Conservation (phyloP, 2,888 invertebrate genomes). For the Hyppa rectilinea region DNA sequence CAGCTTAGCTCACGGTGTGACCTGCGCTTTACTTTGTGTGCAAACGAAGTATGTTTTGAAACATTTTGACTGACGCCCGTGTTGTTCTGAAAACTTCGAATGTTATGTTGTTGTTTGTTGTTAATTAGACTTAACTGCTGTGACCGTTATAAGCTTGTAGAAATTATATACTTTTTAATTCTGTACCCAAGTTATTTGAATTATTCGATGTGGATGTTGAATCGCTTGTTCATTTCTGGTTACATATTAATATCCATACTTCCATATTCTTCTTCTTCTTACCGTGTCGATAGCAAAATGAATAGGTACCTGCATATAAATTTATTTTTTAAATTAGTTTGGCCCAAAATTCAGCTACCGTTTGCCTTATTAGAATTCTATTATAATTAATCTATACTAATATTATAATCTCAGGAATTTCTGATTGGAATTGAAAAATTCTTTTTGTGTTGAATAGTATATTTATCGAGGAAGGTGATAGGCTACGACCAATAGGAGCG, state of each 20-base stretch:
- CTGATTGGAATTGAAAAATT: too few relatives aligned
- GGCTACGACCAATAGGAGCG: too few relatives aligned
- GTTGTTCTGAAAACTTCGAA: conserved; percentile 21
- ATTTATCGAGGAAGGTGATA: too few relatives aligned
- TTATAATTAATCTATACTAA: too few relatives aligned
- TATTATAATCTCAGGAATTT: too few relatives aligned
- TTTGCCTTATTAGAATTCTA: too few relatives aligned
- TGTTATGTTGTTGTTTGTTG: conserved; percentile 14
- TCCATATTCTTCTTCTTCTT: too few relatives aligned
- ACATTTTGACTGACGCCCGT: conserved; percentile 31
- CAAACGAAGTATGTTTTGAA: conserved; percentile 36
- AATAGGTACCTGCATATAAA: too few relatives aligned
- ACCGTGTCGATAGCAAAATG: too few relatives aligned
- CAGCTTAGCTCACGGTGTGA: neutral
- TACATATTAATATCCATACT: neutral
- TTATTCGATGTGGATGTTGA: neutral
- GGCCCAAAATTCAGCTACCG: too few relatives aligned
- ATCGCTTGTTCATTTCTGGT: neutral
- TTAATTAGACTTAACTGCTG: conserved; percentile 3
- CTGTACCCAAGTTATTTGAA: neutral
- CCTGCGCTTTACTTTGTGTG: conserved; percentile 3
- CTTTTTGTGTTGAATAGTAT: too few relatives aligned
- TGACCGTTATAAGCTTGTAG: neutral
- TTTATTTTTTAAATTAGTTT: too few relatives aligned
- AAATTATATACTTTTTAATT: neutral